A percentile compares a stretch with the other conserved stretches of the same genome.
phyloP scores from a whole-genome alignment of 2,113 vertebrate species.

The Alaudala cheleensis region DNA sequence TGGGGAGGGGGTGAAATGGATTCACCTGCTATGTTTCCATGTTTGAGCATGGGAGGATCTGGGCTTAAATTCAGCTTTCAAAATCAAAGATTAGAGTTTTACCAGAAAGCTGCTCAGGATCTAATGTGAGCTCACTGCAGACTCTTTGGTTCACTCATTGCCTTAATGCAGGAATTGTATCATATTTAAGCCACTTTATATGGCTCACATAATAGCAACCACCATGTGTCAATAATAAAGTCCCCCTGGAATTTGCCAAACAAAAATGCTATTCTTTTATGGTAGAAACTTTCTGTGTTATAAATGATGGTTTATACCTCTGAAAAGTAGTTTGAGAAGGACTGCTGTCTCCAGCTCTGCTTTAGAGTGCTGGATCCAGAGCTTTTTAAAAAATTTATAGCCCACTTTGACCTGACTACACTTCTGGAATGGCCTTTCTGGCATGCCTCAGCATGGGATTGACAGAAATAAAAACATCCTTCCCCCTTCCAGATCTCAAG shows the following conservation, averaged over 20 bases:
- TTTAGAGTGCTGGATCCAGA: not conserved
- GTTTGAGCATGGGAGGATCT: not conserved
- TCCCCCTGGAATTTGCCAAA: not conserved
- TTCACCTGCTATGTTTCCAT: not conserved
- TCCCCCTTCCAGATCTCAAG: not conserved
- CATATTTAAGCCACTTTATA: not conserved
- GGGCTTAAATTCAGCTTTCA: not conserved
- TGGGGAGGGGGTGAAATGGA: not conserved
- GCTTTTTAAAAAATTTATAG: not conserved
- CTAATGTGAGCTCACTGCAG: not conserved
- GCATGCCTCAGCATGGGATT: not conserved
- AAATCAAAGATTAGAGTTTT: not conserved
- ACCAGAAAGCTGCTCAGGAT: not conserved
- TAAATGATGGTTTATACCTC: not conserved
- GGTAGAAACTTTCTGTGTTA: not conserved
- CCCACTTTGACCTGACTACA: not conserved
- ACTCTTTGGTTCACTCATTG: not conserved
- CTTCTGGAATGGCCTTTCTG: conserved; percentile 12
- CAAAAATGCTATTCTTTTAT: not conserved
- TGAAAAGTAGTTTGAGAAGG: not conserved
- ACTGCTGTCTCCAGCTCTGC: not conserved
- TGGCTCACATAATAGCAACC: not conserved
- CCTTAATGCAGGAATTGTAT: not conserved
- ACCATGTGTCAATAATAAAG: not conserved
- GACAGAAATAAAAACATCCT: conserved; percentile 2